Conservation (phyloP, 2,797 vertebrate genomes). For the Argentina silus region DNA sequence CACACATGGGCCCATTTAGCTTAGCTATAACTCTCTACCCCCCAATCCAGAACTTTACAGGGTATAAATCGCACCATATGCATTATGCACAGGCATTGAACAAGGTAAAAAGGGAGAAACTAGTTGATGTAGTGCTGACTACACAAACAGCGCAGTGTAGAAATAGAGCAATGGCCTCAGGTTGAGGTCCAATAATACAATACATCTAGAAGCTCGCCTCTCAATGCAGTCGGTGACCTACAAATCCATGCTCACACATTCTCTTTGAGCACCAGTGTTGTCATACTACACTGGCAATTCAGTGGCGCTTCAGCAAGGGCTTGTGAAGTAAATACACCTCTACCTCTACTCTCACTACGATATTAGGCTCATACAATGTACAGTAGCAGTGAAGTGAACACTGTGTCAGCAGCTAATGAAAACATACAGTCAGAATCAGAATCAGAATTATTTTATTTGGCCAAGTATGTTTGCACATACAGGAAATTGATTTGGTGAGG, state of each 20-base stretch:
- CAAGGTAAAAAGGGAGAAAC: background rate
- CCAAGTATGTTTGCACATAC: too few species aligned
- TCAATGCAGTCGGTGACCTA: slow-evolving; percentile 36
- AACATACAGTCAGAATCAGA: too few species aligned
- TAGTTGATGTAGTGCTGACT: slow-evolving; percentile 60
- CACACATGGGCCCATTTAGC: slow-evolving; percentile 70
- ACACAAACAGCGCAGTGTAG: slow-evolving; percentile 23
- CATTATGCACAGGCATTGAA: slow-evolving; percentile 26
- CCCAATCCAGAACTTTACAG: slow-evolving; percentile 51
- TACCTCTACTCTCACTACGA: slow-evolving; percentile 34
- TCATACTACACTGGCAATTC: slow-evolving; percentile 27
- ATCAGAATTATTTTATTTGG: too few species aligned
- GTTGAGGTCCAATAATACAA: slow-evolving; percentile 33
- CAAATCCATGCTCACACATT: slow-evolving; percentile 41
- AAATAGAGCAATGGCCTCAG: slow-evolving; percentile 24
- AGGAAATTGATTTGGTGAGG: too few species aligned
- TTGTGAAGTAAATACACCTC: slow-evolving; percentile 48
- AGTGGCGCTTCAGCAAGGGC: slow-evolving; percentile 50
- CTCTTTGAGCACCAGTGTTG: slow-evolving; percentile 22
- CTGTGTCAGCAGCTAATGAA: slow-evolving; percentile 41
- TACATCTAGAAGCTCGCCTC: slow-evolving; percentile 17
- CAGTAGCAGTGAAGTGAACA: slow-evolving; percentile 32
- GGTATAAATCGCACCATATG: slow-evolving; percentile 41
- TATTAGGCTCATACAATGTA: slow-evolving; percentile 38
- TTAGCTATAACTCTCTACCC: slow-evolving; percentile 23